phyloP scores from a whole-genome alignment of 2,113 vertebrate genomes.

The Calcarius ornatus region DNA sequence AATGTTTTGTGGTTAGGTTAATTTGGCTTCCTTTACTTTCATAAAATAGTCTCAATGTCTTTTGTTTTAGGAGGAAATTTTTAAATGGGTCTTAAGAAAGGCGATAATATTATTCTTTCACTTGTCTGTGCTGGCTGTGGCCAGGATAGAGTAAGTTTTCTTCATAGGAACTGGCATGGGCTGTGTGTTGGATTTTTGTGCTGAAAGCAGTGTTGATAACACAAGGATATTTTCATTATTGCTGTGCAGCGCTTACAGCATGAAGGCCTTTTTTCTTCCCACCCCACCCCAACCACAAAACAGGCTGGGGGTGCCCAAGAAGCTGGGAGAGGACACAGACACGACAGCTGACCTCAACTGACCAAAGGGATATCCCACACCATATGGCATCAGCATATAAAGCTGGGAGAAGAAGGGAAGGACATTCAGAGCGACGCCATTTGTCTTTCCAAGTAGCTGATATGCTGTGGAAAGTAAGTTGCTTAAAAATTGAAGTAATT shows the following conservation, averaged over 20 bases:
- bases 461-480: background rate
- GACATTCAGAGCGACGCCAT: background rate
- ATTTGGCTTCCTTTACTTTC: background rate
- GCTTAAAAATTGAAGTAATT: background rate
- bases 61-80: background rate
- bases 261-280: background rate
- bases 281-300: background rate
- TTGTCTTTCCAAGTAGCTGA: background rate
- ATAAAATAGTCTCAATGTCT: background rate
- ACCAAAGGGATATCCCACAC: background rate
- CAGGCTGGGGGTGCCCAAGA: background rate
- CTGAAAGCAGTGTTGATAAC: background rate
- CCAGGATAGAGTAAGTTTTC: background rate
- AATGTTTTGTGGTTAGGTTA: background rate
- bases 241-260: fast-evolving
- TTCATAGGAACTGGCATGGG: background rate
- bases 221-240: background rate
- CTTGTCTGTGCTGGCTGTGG: background rate
- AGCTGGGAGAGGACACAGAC: background rate
- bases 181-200: background rate
- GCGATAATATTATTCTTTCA: background rate
- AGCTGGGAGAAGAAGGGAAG: too few relatives aligned
- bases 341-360: background rate
- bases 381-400: background rate
- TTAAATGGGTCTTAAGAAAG: background rate